Evolutionary conservation across 1,140 invertebrate species (phyloP).

Genomic region (Drosophila pandora): DNA sequence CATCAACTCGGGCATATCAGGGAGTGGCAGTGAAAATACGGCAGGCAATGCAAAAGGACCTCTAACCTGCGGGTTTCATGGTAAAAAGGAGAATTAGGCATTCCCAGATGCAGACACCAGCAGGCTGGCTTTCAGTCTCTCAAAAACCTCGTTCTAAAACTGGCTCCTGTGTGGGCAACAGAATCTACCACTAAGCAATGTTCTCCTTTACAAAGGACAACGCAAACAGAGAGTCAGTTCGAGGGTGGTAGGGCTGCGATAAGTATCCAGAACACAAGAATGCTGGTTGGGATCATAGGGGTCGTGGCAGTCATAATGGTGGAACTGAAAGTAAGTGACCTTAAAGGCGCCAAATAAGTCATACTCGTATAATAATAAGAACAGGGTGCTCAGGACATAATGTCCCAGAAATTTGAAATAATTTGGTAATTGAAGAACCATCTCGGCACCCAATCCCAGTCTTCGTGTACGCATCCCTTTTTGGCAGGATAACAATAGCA

Average conservation of each 20-base stretch:
- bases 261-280: background rate
- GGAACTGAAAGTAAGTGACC: constrained; percentile 30
- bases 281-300: constrained; percentile 63
- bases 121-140: constrained; percentile 13
- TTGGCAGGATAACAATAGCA: constrained; percentile 63
- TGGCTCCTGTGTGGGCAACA: constrained; percentile 22
- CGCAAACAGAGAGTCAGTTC: background rate
- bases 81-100: constrained; percentile 1
- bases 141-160: constrained; percentile 11
- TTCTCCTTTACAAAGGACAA: constrained; percentile 53
- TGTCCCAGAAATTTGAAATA: constrained; percentile 14
- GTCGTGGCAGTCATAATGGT: constrained; percentile 73
- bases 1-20: constrained; percentile 43
- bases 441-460: background rate
- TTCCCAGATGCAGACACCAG: constrained; percentile 25
- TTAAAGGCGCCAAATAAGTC: constrained; percentile 64
- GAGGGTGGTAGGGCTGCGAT: background rate
- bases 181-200: constrained; percentile 73
- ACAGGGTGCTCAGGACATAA: constrained; percentile 51
- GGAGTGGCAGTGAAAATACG: constrained; percentile 2
- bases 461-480: background rate
- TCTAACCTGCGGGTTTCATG: constrained; percentile 45
- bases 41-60: constrained; percentile 9
- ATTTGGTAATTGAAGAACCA: constrained; percentile 23
- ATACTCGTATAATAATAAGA: constrained; percentile 24